phyloP scores from a whole-genome alignment of 2,797 vertebrate species.

The Hybognathus amarus region DNA sequence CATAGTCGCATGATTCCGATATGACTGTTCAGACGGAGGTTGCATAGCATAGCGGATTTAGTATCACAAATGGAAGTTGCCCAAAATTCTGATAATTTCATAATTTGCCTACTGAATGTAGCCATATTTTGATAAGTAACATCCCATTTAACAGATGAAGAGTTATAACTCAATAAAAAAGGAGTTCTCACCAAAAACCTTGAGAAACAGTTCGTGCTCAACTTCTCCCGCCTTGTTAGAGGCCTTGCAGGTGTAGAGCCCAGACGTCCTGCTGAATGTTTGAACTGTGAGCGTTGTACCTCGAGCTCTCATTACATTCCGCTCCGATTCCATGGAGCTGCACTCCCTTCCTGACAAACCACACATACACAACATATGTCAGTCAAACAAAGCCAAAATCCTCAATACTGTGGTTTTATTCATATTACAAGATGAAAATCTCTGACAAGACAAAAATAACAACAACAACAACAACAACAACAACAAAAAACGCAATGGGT shows the following conservation, averaged over 20 bases:
- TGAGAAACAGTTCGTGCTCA: conserved; percentile 89
- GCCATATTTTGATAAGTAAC: background rate
- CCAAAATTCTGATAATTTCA: no score
- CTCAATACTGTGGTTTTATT: background rate
- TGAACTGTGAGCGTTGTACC: conserved; percentile 87
- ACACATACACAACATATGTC: conserved; percentile 46
- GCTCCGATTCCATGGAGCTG: conserved; percentile 88
- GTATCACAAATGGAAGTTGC: no score
- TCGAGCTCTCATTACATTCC: conserved; percentile 78
- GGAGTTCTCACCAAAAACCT: conserved; percentile 91
- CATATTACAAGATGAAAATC: background rate
- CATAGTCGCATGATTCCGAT: no score
- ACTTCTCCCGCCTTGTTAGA: conserved; percentile 94
- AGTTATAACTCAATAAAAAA: background rate
- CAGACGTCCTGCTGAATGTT: conserved; percentile 88
- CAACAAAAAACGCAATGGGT: no score
- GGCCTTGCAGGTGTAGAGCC: conserved; percentile 90
- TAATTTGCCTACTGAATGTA: no score
- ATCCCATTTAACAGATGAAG: background rate
- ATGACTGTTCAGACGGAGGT: no score
- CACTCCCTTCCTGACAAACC: conserved; percentile 83
- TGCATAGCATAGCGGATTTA: no score
- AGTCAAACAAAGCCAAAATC: background rate
- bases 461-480: no score
- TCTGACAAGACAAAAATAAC: background rate